Percentiles rank a stretch among this genome's conserved stretches.
Evolutionary conservation across 2,797 vertebrate species (phyloP).

Genomic region (Myiothlypis chrysogaster): DNA sequence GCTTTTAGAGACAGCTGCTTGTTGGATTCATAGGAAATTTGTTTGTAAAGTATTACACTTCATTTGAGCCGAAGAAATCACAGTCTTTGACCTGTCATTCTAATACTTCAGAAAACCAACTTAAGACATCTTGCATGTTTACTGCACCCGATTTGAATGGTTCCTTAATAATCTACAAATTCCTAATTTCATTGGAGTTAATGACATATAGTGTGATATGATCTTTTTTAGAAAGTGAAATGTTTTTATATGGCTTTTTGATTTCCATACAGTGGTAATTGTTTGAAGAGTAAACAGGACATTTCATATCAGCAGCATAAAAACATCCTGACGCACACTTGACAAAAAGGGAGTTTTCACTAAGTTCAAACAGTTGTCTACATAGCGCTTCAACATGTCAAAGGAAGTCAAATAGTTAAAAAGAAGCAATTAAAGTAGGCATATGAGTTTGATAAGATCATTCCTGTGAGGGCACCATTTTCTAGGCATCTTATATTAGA

Average conservation of each 20-base stretch:
- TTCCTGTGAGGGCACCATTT: not conserved
- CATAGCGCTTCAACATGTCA: not conserved
- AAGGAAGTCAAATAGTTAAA: not conserved
- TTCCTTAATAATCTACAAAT: not conserved
- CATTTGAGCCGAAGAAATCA: not conserved
- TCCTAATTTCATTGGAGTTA: not conserved
- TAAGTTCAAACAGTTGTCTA: not conserved
- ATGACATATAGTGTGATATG: not conserved
- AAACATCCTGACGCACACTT: not conserved
- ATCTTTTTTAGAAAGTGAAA: not conserved
- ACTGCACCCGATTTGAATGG: not conserved
- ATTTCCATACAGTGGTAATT: not conserved
- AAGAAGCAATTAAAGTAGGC: not conserved
- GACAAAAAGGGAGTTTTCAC: accelerated
- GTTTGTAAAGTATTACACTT: not conserved
- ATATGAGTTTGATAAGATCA: not conserved
- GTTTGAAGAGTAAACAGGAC: not conserved
- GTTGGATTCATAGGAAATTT: not conserved
- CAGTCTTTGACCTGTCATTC: not conserved
- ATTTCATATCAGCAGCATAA: not conserved
- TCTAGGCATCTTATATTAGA: not conserved
- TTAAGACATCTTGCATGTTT: not conserved
- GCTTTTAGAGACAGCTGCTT: not conserved
- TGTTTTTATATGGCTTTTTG: not conserved
- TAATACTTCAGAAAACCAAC: not conserved